A percentile compares a stretch with the other conserved stretches of the same genome.
Evolutionary conservation across 2,797 vertebrate genomes (phyloP).

Genomic region (Telmatherina bonti): DNA sequence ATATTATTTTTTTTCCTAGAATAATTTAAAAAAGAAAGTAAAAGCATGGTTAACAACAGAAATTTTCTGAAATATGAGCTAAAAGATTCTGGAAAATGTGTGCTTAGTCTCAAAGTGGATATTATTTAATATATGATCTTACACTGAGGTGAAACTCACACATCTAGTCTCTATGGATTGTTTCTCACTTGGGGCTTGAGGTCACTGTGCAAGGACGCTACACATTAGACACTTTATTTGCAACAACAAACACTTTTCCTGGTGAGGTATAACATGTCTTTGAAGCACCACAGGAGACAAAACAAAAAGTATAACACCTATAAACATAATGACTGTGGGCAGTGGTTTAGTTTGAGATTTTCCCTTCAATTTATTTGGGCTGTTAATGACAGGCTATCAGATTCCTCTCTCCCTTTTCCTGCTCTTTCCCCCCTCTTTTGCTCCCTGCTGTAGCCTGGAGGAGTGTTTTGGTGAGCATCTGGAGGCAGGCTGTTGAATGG

Average conservation of each 20-base stretch:
- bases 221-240: constrained; percentile 60
- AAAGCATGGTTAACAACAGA: no score
- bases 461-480: constrained; percentile 82
- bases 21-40: constrained; percentile 2
- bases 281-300: constrained; percentile 58
- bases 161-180: constrained; percentile 47
- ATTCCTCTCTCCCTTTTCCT: constrained; percentile 85
- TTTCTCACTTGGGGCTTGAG: constrained; percentile 46
- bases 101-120: neutral
- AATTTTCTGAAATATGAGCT: neutral
- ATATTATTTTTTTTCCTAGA: neutral
- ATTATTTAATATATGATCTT: constrained; percentile 28
- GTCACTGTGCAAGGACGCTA: constrained; percentile 40
- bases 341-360: constrained; percentile 70
- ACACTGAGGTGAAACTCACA: constrained; percentile 34
- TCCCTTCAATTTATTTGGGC: constrained; percentile 82
- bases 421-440: constrained; percentile 69
- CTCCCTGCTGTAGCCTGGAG: constrained; percentile 79
- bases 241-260: constrained; percentile 59
- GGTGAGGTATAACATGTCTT: constrained; percentile 37
- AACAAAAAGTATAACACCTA: constrained; percentile 63
- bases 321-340: constrained; percentile 73
- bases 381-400: constrained; percentile 86
- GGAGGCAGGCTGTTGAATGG: constrained; percentile 83
- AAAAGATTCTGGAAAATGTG: neutral